Evolutionary conservation across 1,140 invertebrate genomes (phyloP).

Genomic region (Drosophila repleta): DNA sequence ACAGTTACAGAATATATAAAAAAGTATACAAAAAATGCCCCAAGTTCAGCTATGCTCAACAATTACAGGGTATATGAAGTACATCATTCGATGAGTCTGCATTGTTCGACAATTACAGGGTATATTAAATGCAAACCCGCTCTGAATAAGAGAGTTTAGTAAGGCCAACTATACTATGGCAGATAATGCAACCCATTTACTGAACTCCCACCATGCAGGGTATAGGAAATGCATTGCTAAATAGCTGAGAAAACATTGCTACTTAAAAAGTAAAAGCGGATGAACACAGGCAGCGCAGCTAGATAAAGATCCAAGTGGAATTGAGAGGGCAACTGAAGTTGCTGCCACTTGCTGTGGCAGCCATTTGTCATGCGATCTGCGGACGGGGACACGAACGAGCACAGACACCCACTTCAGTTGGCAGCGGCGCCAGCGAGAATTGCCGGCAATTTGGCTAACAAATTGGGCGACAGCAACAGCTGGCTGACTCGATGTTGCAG

Average conservation of each 20-base stretch:
- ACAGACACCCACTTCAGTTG: conserved; percentile 31
- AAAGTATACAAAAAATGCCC: no score
- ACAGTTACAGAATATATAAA: no score
- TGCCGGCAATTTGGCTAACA: conserved; percentile 67
- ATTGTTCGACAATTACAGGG: no score
- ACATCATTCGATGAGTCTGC: no score
- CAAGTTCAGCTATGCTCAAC: no score
- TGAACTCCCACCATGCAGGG: not conserved
- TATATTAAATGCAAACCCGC: no score
- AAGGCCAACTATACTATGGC: no score
- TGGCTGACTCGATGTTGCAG: conserved; percentile 25
- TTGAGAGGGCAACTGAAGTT: conserved; percentile 34
- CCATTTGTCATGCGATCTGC: conserved; percentile 71
- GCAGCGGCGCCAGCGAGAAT: conserved; percentile 70
- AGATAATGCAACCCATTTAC: not conserved
- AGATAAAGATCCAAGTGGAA: not conserved
- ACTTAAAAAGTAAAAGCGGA: conserved; percentile 44
- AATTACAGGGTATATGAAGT: no score
- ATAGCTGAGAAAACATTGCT: conserved; percentile 34
- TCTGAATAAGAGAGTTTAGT: no score
- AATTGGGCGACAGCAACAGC: conserved; percentile 54
- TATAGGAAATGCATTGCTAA: conserved; percentile 46
- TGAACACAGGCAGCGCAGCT: not conserved
- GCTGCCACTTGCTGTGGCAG: conserved; percentile 66
- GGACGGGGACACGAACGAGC: conserved; percentile 20